These are phyloP conservation scores for Nemoura dubitans DNA, from an alignment of 2,888 invertebrate species.

Conservation along the genomic window DNA sequence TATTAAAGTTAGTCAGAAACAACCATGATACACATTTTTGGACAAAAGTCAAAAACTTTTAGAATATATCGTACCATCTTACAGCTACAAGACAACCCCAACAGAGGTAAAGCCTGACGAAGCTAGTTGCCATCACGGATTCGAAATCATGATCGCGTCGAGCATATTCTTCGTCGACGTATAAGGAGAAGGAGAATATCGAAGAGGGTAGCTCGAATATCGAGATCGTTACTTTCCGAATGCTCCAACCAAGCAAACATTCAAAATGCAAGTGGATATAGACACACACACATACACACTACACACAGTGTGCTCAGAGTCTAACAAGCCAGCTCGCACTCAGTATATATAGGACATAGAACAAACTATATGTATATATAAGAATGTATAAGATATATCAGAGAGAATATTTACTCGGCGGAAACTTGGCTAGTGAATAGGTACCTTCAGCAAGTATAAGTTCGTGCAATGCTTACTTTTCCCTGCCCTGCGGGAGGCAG, in stretches of 20 bases:
- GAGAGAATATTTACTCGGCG: not conserved
- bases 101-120: not conserved
- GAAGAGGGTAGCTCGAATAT: not conserved
- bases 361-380: not conserved
- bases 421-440: not conserved
- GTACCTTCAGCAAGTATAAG: not conserved
- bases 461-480: not conserved
- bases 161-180: not conserved
- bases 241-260: slow-evolving; percentile 21
- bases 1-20: too few relatives aligned
- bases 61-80: too few relatives aligned
- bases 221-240: slow-evolving; percentile 19
- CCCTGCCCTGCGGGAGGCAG: not conserved
- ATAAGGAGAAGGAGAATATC: not conserved
- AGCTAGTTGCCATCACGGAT: not conserved
- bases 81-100: not conserved
- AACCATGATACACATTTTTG: too few relatives aligned
- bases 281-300: not conserved
- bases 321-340: slow-evolving; percentile 24
- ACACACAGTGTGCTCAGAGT: not conserved
- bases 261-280: slow-evolving; percentile 31
- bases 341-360: not conserved
- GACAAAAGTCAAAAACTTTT: too few relatives aligned
- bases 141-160: not conserved
- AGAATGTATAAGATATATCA: not conserved